Conservation (phyloP, 1,140 invertebrate genomes). For the Hermetia illucens region DNA sequence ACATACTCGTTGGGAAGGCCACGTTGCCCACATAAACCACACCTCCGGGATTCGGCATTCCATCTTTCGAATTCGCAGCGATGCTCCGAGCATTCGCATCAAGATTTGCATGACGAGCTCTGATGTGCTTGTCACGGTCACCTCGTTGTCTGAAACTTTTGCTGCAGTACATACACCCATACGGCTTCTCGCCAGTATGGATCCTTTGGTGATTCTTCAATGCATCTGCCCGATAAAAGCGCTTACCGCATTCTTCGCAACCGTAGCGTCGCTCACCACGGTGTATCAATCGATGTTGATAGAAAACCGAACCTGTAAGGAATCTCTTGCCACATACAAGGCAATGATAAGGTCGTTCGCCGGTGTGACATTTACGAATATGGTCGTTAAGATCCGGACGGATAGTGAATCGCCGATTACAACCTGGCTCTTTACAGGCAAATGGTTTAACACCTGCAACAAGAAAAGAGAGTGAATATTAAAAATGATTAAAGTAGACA, state of each 20-base stretch:
- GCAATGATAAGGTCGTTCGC: conserved; percentile 57
- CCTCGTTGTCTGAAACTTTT: conserved; percentile 47
- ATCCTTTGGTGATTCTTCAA: conserved; percentile 47
- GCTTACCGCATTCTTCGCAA: conserved; percentile 48
- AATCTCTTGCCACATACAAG: conserved; percentile 56
- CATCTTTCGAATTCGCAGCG: conserved; percentile 28
- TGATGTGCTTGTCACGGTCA: conserved; percentile 42
- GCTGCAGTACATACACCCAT: conserved; percentile 47
- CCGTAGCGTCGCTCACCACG: conserved; percentile 66
- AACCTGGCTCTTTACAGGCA: conserved; percentile 40
- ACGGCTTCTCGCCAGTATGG: conserved; percentile 56
- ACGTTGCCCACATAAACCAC: conserved; percentile 10
- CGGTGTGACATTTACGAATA: conserved; percentile 45
- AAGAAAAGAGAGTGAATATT: conserved; percentile 1
- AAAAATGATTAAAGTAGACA: neutral
- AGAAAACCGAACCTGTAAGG: conserved; percentile 54
- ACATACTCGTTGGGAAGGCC: conserved; percentile 8
- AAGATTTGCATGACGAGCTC: conserved; percentile 36
- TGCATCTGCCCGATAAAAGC: conserved; percentile 42
- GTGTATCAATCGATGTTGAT: conserved; percentile 60
- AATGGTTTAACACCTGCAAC: conserved; percentile 41
- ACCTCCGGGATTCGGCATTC: conserved; percentile 5
- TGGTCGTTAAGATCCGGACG: conserved; percentile 52
- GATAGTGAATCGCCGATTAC: conserved; percentile 46
- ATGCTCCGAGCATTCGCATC: conserved; percentile 22